Conservation (phyloP, 2,797 vertebrate species). For the Squalus acanthias region DNA sequence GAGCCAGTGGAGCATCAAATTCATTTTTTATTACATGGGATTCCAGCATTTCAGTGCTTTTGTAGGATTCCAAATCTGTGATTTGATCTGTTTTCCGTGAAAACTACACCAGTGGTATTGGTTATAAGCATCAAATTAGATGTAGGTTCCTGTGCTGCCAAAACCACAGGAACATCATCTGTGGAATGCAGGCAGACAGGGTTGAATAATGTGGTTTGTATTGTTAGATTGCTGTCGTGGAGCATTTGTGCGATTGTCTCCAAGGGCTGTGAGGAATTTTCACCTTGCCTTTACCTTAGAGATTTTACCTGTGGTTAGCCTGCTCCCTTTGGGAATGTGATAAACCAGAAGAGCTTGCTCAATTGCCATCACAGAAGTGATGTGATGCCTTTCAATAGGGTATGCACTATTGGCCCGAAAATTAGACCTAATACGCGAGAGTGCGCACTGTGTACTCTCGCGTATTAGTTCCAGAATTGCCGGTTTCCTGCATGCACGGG, state of each 20-base stretch:
- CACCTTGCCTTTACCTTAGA: not conserved
- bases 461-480: too few species aligned
- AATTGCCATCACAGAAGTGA: not conserved
- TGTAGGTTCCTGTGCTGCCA: not conserved
- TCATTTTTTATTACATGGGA: not conserved
- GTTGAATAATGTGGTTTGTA: not conserved
- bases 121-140: not conserved
- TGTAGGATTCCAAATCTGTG: not conserved
- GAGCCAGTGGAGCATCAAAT: too few species aligned
- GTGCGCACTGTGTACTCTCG: too few species aligned
- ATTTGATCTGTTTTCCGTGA: not conserved
- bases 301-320: not conserved
- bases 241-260: not conserved
- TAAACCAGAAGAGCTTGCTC: not conserved
- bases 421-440: too few species aligned
- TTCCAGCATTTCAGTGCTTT: not conserved
- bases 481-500: too few species aligned
- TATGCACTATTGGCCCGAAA: not conserved
- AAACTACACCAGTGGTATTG: not conserved
- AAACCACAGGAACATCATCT: not conserved
- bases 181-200: not conserved
- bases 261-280: not conserved
- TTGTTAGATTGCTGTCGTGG: not conserved
- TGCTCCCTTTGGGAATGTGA: not conserved
- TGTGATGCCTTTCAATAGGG: not conserved